Base-by-base conservation (phyloP, 2,797 vertebrate genomes). In the Leptodactylus fallax region DNA sequence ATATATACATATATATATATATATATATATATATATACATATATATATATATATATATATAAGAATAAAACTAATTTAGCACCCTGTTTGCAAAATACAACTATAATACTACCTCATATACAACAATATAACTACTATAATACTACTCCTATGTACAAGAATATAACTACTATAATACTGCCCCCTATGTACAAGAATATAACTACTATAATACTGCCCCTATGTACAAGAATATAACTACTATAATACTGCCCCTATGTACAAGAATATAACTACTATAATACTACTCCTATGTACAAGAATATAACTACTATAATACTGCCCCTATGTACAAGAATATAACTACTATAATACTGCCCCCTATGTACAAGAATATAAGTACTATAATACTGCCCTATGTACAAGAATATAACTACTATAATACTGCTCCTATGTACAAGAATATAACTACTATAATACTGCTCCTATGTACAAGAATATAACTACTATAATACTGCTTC, bases 291-390 rank as follows among this genome's bases (percentile, higher is more conserved):
- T 72, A 72, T 72, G 4, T 19, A 72, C 69, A 72, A 47, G 69
- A 72, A 72, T 72, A 72, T 45, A 45, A 72, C 69, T 72, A 72
- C 27, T 72, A 72, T 72, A 72, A 72, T 72, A 72, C 69, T 47
- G 36, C 69, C 3, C 27, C 69, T 72, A 72, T 72, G 16, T 72
- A 47, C 69, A 72, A 21, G 36, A 72, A 36, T 47, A 72, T 47
- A 72, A 72, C 36, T 72, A 47, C 27, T 71, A 71, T 71, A 71
- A 71, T 71, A 71, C 67, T 71, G 67, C n/a, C n/a, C n/a, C n/a
- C n/a, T n/a, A n/a, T n/a, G n/a, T n/a, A n/a, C n/a, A n/a, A n/a
- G n/a, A n/a, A n/a, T n/a, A 63, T 21, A 56, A 56, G 4, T 56
- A 56, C 55, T 56, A 13, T 56, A 56, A 56, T 56, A 56, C 55